These are phyloP conservation scores for Pseudomyrmex sp. DNA, from an alignment of 1,140 invertebrate species.

Conservation along the genomic window DNA sequence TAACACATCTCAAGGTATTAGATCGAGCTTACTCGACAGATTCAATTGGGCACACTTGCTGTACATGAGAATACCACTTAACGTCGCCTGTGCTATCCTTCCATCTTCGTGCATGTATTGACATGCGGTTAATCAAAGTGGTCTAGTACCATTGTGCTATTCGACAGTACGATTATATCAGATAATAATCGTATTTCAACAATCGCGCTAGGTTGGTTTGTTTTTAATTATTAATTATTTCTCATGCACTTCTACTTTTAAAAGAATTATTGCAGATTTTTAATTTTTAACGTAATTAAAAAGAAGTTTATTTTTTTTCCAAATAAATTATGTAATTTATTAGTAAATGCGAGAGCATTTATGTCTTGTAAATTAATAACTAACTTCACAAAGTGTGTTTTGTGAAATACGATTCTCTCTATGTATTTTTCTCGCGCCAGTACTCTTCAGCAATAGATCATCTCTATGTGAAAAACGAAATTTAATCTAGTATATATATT, in stretches of 20 bases:
- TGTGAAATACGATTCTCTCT: background rate
- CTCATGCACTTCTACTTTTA: background rate
- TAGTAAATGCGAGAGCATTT: background rate
- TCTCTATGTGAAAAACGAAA: conserved; percentile 3
- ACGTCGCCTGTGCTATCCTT: conserved; percentile 55
- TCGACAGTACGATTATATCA: conserved; percentile 45
- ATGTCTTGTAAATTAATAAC: background rate
- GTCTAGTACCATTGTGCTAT: conserved; percentile 49
- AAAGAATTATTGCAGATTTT: background rate
- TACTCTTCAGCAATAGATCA: background rate
- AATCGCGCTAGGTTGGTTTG: conserved; percentile 29
- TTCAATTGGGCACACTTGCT: conserved; percentile 60
- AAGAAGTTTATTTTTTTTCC: background rate
- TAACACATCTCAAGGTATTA: conserved; percentile 57
- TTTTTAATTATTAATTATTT: conserved; percentile 50
- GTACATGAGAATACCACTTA: conserved; percentile 62
- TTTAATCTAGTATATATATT: conserved; percentile 33
- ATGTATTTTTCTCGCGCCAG: background rate
- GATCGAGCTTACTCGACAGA: conserved; percentile 54
- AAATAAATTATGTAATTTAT: background rate
- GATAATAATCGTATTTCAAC: conserved; percentile 59
- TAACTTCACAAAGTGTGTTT: background rate
- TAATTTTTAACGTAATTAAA: background rate
- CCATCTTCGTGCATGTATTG: conserved; percentile 61
- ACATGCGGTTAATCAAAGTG: conserved; percentile 68